Conservation (phyloP, 2,113 vertebrate species). For the Columba livia region DNA sequence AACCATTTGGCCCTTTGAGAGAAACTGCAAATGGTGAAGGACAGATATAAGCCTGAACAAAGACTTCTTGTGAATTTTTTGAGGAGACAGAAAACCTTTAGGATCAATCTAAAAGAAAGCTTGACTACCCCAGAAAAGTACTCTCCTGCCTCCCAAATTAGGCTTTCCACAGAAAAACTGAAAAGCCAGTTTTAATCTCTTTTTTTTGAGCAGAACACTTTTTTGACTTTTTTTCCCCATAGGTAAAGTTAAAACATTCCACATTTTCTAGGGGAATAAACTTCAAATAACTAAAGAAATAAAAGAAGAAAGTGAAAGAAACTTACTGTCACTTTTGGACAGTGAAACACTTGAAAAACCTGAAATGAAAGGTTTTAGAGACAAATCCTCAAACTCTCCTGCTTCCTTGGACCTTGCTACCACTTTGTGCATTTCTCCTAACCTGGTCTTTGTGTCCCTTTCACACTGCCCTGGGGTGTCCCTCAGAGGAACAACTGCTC, state of each 20-base stretch:
- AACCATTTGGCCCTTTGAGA: neutral
- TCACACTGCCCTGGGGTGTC: neutral
- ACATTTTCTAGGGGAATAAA: neutral
- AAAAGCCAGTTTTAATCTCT: neutral
- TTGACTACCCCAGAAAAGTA: neutral
- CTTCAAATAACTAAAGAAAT: neutral
- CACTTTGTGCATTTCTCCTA: neutral
- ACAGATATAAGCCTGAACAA: neutral
- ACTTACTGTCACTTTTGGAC: neutral
- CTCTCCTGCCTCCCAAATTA: accelerated
- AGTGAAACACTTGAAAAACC: neutral
- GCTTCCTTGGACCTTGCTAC: neutral
- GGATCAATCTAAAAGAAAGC: neutral
- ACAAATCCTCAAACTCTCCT: neutral
- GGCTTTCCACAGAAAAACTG: neutral
- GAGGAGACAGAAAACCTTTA: neutral
- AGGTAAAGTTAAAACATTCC: neutral
- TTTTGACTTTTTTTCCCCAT: accelerated
- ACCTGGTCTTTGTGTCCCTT: neutral
- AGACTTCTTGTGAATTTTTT: neutral
- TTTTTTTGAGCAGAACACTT: neutral
- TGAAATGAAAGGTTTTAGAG: neutral
- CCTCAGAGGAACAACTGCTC: neutral
- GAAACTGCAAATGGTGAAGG: neutral
- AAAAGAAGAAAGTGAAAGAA: neutral